phyloP scores from a whole-genome alignment of 2,113 vertebrate genomes.

The Ondatra zibethicus region DNA sequence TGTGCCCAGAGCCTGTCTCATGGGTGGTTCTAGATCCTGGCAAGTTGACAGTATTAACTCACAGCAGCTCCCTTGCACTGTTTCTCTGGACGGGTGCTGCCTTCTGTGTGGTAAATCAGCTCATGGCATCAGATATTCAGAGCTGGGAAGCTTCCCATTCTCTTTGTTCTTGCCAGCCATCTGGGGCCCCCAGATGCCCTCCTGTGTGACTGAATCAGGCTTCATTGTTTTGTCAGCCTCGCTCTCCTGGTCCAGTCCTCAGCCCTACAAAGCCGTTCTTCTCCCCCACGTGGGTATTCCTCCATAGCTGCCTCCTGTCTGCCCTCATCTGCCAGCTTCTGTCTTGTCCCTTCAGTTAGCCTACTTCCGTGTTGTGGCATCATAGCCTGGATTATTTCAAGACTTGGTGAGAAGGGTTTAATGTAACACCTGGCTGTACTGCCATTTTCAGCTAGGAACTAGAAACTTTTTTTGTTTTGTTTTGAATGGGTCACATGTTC shows the following conservation, averaged over 20 bases:
- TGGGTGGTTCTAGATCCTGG: not conserved
- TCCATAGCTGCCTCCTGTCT: not conserved
- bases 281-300: not conserved
- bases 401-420: not conserved
- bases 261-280: not conserved
- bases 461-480: not conserved
- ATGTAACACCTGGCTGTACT: not conserved
- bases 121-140: not conserved
- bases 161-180: not conserved
- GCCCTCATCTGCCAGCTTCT: not conserved
- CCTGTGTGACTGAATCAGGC: not conserved
- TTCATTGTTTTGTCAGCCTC: not conserved
- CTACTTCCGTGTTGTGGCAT: not conserved
- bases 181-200: not conserved
- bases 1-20: not conserved
- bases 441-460: not conserved
- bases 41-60: no score
- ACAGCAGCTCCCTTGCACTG: not conserved
- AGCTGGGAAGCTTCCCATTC: not conserved
- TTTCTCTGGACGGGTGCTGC: not conserved
- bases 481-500: not conserved
- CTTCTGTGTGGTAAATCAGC: not conserved
- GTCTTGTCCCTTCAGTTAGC: not conserved
- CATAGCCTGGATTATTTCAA: not conserved
- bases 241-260: not conserved